These are phyloP conservation scores for Anniella stebbinsi DNA, from an alignment of 2,797 vertebrate species.

Conservation along the genomic window DNA sequence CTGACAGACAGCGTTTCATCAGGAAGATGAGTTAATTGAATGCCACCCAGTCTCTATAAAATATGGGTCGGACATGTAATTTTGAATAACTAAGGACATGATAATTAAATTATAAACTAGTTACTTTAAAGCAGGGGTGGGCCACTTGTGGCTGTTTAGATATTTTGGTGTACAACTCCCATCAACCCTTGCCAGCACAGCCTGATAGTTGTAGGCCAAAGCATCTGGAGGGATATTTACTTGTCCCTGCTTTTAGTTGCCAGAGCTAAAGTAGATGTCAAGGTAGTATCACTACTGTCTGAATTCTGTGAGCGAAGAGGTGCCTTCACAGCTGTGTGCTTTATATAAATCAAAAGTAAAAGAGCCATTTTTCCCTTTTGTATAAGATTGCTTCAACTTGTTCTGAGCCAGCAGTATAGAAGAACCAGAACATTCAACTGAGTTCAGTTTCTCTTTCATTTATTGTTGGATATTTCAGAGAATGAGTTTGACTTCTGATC, in stretches of 20 bases:
- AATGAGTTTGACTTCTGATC: background rate
- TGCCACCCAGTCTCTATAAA: constrained; percentile 12
- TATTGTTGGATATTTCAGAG: background rate
- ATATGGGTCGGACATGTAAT: constrained; percentile 2
- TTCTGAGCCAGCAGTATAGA: constrained; percentile 14
- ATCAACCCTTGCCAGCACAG: no score
- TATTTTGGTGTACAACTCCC: background rate
- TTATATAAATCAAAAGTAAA: constrained; percentile 47
- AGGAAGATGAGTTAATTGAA: no score
- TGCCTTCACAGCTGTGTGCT: constrained; percentile 58
- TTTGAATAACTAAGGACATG: constrained; percentile 25
- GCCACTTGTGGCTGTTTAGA: no score
- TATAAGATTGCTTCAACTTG: background rate
- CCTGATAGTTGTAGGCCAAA: no score
- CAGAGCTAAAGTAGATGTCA: constrained; percentile 66
- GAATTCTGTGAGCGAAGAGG: constrained; percentile 57
- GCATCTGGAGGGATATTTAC: no score
- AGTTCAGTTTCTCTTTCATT: background rate
- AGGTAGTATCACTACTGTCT: constrained; percentile 52
- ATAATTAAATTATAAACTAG: constrained; percentile 58
- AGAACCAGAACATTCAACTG: background rate
- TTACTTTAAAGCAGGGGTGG: constrained; percentile 43
- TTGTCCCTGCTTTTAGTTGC: background rate
- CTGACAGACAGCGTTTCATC: no score
- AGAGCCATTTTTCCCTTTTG: background rate